Base-by-base conservation (phyloP, 1,140 invertebrate species). In the Leguminivora glycinivorella region DNA sequence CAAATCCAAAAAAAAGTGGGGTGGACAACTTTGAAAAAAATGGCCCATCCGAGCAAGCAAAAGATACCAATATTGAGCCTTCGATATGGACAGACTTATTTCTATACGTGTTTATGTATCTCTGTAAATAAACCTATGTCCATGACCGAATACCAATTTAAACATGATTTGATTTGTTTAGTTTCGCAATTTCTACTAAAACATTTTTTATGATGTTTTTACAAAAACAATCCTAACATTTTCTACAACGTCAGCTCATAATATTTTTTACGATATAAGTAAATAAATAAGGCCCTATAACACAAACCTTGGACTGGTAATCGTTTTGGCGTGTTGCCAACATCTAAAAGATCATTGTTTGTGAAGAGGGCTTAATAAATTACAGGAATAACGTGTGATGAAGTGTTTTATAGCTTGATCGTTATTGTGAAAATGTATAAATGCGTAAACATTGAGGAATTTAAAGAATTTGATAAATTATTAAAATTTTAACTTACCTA, bases 321-420 rank as follows among this genome's bases (percentile, higher is more conserved):
- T 29, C 10, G 58, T 63, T 34, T 22, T 63, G 58, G 58, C 17
- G 1, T 63, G 6, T 6, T n/a, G 26, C 58, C 58, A 63, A 22
- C 31, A 19, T 25, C 1, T n/a, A 31, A 63, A 63, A 29, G 26
- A 63, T 17, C 26, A 29, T 63, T 29, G 25, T 34, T 26, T 63
- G 25, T 34, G 26, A 17, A 63, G 56, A 26, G 58, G 58, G n/a
- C 58, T n/a, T 63, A 63, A 63, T 63, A 63, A 63, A 63, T 63
- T 34, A 31, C 4, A 10, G 26, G 26, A n/a, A 63, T 63, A 63
- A 63, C 31, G 26, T 63, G 58, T 31, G 58, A 63, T 63, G n/a
- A 63, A 38, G 22, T 52, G 22, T 52, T 52, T 22, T 52, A 52
- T 52, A 22, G 47, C 47, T 22, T 22, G 7, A 52, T 22, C 22